Base-by-base conservation (phyloP, 2,888 invertebrate species). In the Oxytorus armatus region DNA sequence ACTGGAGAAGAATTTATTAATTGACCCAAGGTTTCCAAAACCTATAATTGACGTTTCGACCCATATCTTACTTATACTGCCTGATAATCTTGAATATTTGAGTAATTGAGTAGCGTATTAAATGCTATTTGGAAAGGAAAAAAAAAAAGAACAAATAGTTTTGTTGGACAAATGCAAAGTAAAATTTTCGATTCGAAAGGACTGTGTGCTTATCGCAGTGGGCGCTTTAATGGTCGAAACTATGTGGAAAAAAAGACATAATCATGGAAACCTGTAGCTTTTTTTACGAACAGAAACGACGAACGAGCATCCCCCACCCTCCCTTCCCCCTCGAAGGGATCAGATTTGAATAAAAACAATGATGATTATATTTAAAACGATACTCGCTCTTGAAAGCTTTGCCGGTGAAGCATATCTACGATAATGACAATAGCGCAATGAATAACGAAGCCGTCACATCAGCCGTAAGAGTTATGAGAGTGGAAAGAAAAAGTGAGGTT, bases 361-460 rank as follows among this genome's bases (percentile, higher is more conserved):
- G 25, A 51, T 61, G 63, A 14, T 33, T 51, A 68, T 69, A 72
- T 80, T 77, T 55, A 61, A 73, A 39, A 68, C 47, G 70, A 79
- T 79, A 79, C 79, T 79, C 79, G 79, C 77, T 80, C 80, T 63
- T 63, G 72, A 42, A 77, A 76, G 80, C 80, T 80, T 76, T 77
- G 80, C 77, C 63, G 73, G 61, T 81, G 59, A 75, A 81, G 69
- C 74, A 78, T 80, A 82, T 82, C 80, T 77, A 77, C 74, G 75
- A 79, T 78, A 65, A 81, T 75, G 83, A 83, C 83, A 83, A 83
- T 83, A 83, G 83, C 81, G 79, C 81, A 72, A 83, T 82, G 72
- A 72, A 83, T 81, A 79, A 81, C 77, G 79, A 81, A 79, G 72
- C 82, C 82, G 81, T 83, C 79, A 74, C 77, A 83, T 57, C 70